These are phyloP conservation scores for Paracanthobrama guichenoti DNA, from an alignment of 2,113 vertebrate genomes.

Conservation along the genomic window DNA sequence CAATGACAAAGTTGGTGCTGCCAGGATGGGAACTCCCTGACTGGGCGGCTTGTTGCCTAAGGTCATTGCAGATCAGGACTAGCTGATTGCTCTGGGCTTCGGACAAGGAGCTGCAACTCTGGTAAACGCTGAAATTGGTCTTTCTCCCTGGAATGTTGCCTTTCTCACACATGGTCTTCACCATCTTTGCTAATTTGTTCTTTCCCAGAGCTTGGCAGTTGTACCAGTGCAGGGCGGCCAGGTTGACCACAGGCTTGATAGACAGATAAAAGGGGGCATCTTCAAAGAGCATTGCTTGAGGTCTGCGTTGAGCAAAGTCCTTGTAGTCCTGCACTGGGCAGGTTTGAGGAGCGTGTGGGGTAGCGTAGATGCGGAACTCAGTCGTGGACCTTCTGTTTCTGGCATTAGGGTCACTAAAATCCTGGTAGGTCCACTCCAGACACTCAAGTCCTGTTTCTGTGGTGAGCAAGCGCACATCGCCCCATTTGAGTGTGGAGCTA, in stretches of 20 bases:
- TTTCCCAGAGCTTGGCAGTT: constrained; percentile 86
- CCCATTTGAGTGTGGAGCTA: constrained; percentile 84
- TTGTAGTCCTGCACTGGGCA: constrained; percentile 86
- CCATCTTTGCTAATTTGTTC: constrained; percentile 87
- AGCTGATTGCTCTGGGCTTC: constrained; percentile 87
- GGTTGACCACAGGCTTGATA: constrained; percentile 83
- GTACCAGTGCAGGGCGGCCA: constrained; percentile 84
- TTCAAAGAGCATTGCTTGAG: constrained; percentile 83
- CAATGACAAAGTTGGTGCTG: constrained; percentile 79
- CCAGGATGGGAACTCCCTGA: constrained; percentile 75
- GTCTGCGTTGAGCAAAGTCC: constrained; percentile 82
- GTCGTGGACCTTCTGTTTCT: constrained; percentile 79
- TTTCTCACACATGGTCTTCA: constrained; percentile 87
- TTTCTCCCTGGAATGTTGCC: constrained; percentile 84
- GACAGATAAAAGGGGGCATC: constrained; percentile 84
- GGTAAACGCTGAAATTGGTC: constrained; percentile 86
- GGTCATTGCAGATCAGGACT: constrained; percentile 83
- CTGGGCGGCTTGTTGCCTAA: constrained; percentile 84
- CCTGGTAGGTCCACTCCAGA: constrained; percentile 84
- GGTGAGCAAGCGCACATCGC: constrained; percentile 79
- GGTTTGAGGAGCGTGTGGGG: constrained; percentile 81
- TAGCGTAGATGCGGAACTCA: constrained; percentile 80
- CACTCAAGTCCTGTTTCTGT: constrained; percentile 82
- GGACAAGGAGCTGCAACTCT: constrained; percentile 83
- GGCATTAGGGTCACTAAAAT: constrained; percentile 70